phyloP scores from a whole-genome alignment of 2,888 invertebrate genomes.

The Coleophora flavipennella region DNA sequence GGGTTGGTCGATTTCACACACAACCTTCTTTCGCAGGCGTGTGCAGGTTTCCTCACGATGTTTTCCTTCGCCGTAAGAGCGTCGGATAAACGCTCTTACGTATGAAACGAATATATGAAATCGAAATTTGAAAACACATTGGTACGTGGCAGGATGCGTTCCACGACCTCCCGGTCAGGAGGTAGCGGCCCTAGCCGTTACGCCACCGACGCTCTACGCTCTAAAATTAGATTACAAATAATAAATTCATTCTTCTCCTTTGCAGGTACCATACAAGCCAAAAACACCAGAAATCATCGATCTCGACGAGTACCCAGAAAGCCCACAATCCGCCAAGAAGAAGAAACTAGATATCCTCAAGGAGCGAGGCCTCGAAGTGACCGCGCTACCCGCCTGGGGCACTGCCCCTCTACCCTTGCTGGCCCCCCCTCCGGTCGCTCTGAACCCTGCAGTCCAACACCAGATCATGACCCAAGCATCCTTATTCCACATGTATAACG shows the following conservation, averaged over 20 bases:
- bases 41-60: no score
- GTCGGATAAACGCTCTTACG: no score
- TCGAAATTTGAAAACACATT: no score
- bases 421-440: conserved; percentile 32
- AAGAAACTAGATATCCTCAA: conserved; percentile 82
- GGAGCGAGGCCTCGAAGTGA: conserved; percentile 83
- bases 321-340: conserved; percentile 69
- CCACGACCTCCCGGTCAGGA: no score
- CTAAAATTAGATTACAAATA: no score
- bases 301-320: conserved; percentile 70
- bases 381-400: conserved; percentile 65
- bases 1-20: no score
- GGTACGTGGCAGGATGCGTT: no score
- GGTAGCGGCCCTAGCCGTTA: no score
- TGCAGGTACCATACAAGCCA: conserved; percentile 72
- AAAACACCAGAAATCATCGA: conserved; percentile 78
- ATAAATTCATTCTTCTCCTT: no score
- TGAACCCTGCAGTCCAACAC: conserved; percentile 54
- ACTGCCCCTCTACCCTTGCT: conserved; percentile 19
- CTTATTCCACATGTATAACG: conserved; percentile 53
- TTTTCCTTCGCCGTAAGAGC: conserved; percentile 1
- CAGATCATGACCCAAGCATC: conserved; percentile 66
- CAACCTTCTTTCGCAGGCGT: no score
- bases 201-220: no score
- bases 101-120: no score